phyloP scores from a whole-genome alignment of 2,113 vertebrate species.

The Rhea pennata region DNA sequence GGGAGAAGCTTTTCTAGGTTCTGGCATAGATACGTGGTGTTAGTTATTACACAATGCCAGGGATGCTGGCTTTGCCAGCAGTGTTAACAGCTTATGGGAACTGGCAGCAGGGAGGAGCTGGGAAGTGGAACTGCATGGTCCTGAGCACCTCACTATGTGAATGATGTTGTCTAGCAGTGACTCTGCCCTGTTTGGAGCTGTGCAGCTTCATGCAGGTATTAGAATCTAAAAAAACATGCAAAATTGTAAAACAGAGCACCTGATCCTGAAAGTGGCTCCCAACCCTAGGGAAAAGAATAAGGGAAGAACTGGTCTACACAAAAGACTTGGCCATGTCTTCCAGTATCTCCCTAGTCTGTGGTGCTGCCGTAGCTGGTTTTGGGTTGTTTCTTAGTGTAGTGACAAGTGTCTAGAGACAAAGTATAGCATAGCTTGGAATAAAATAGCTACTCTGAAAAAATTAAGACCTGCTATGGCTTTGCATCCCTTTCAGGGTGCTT shows the following conservation, averaged over 20 bases:
- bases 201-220: background rate
- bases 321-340: background rate
- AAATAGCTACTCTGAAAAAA: background rate
- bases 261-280: background rate
- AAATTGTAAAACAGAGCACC: background rate
- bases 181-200: background rate
- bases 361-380: background rate
- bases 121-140: background rate
- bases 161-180: background rate
- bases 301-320: background rate
- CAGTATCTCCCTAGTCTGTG: background rate
- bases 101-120: rapidly evolving
- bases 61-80: background rate
- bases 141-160: rapidly evolving
- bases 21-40: background rate
- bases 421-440: background rate
- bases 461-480: background rate
- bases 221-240: background rate
- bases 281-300: background rate
- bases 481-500: background rate
- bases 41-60: background rate
- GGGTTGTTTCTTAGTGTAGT: background rate
- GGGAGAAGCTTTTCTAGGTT: background rate
- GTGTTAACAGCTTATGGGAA: background rate
- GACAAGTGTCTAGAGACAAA: rapidly evolving